Evolutionary conservation across 2,888 invertebrate species (phyloP), one percentile per base, ranked within the genome.

Genomic region (Thymelicus sylvestris): DNA sequence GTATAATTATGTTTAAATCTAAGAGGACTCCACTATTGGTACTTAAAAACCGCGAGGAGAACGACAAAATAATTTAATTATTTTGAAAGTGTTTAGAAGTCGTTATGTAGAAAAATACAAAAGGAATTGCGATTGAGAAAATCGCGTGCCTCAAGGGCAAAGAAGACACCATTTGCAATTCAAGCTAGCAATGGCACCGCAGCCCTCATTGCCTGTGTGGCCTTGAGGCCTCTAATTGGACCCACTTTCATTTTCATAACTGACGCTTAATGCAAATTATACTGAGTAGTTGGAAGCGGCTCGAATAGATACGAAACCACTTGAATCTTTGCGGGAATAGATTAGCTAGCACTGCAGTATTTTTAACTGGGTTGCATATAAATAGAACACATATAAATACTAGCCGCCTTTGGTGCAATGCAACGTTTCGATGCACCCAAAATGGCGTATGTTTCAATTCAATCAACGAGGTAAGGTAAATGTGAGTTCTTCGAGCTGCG

Each of bases 91-190:
- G 44, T 44, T 41, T 8, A 44, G 8, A 10, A 10, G 12, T 12
- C 44, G 31, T 3, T 24, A 31, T 2, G 31, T 31, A 31, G 31
- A 31, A 31, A 31, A 31, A 31, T 31, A 31, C 31, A 31, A 3
- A 44, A 44, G 44, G 44, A 44, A 44, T 44, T 44, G 4, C 12
- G 44, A 44, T 38, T 59, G 38, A 8, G 39, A 10, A 19, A 8
- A 13, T 63, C 31, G 63, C 63, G 63, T 63, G 63, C 47, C 70
- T 50, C 73, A 78, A 79, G 80, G 79, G 79, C 80, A 80, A 81
- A 67, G 44, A 57, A 73, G 75, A 74, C 74, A 75, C 75, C 77
- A 84, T 86, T 85, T 84, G 83, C 84, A 85, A 83, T 83, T 84
- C 82, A 82, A 84, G 77, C 76, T 76, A 74, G 79, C 78, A 76